Percentiles rank a stretch among this genome's conserved stretches.
These are phyloP conservation scores for Heliocidaris tuberculata DNA, from an alignment of 35 echinoderm and acorn worm genomes.

Conservation along the genomic window DNA sequence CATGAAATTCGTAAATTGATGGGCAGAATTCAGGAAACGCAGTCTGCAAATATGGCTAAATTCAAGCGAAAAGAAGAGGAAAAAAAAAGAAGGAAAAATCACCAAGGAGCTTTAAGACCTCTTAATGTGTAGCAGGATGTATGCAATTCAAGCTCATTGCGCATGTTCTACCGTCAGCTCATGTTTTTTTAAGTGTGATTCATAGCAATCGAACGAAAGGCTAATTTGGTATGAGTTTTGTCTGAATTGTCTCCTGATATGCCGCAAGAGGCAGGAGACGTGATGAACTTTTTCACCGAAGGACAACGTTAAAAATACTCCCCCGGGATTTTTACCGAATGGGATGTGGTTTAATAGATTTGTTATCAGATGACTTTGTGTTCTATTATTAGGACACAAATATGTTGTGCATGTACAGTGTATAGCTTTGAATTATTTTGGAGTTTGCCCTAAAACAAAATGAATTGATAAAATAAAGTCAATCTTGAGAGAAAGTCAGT, in stretches of 20 bases:
- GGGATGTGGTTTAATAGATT: not conserved
- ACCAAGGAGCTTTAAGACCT: not conserved
- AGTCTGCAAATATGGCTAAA: not conserved
- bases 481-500: too few relatives aligned
- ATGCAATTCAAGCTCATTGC: not conserved
- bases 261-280: not conserved
- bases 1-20: slow-evolving; percentile 13
- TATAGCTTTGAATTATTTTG: not conserved
- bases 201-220: not conserved
- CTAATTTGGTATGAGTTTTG: not conserved
- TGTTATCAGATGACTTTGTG: not conserved
- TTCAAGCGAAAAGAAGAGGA: not conserved
- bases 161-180: not conserved
- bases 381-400: too few relatives aligned
- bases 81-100: not conserved
- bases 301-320: not conserved
- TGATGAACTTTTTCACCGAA: not conserved
- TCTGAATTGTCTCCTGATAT: not conserved
- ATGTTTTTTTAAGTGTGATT: not conserved
- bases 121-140: not conserved
- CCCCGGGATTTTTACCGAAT: not conserved
- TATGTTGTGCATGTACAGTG: not conserved
- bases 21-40: slow-evolving; percentile 3
- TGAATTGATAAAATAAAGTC: too few relatives aligned
- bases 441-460: too few relatives aligned